Conservation (phyloP, 2,113 vertebrate species). For the Colossoma macropomum region DNA sequence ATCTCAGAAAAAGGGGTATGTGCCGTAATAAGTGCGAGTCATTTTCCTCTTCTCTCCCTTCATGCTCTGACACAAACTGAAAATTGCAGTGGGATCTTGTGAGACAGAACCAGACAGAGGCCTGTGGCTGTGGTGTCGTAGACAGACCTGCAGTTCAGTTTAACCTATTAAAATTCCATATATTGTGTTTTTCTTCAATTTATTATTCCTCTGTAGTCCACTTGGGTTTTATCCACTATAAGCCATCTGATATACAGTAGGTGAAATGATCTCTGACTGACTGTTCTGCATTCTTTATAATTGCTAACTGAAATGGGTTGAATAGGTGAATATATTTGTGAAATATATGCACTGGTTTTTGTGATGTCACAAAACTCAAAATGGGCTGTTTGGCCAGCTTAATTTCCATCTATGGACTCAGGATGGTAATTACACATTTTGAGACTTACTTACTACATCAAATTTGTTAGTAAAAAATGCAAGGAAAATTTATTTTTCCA, state of each 20-base stretch:
- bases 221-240: neutral
- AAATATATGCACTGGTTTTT: too few relatives aligned
- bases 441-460: too few relatives aligned
- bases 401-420: neutral
- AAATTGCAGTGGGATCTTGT: neutral
- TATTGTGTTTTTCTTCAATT: neutral
- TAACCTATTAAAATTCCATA: neutral
- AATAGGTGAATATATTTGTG: too few relatives aligned
- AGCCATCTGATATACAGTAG: too few relatives aligned
- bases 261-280: too few relatives aligned
- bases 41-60: constrained; percentile 8
- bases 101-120: neutral
- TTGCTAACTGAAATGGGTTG: too few relatives aligned
- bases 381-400: neutral
- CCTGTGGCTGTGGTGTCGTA: neutral
- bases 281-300: too few relatives aligned
- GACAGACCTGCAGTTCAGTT: neutral
- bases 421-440: too few relatives aligned
- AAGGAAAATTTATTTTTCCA: too few relatives aligned
- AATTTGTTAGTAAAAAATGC: too few relatives aligned
- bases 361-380: neutral
- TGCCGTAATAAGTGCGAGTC: constrained; percentile 16
- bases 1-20: constrained; percentile 60
- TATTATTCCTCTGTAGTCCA: too few relatives aligned
- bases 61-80: neutral